Percentiles rank a stretch among this genome's conserved stretches.
Evolutionary conservation across 2,113 vertebrate genomes (phyloP).

Genomic region (Forbesichthys agassizii): DNA sequence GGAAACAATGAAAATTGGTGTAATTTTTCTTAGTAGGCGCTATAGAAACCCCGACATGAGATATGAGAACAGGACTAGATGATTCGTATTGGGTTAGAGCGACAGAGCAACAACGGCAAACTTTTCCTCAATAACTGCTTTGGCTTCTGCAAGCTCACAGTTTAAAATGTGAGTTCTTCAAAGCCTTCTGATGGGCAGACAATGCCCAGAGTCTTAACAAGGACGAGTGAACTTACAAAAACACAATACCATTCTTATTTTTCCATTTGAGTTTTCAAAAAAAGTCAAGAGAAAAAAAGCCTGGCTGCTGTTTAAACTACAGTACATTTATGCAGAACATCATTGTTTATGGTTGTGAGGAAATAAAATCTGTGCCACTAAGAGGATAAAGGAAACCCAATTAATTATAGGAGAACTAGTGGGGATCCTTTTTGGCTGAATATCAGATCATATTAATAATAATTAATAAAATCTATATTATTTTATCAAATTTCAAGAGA

Average conservation of each 20-base stretch:
- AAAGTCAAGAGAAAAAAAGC: too few relatives aligned
- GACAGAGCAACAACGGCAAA: conserved; percentile 27
- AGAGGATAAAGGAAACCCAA: too few relatives aligned
- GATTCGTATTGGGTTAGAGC: conserved; percentile 8
- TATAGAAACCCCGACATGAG: neutral
- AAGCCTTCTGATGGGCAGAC: conserved; percentile 43
- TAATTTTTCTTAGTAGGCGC: conserved; percentile 9
- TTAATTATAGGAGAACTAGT: too few relatives aligned
- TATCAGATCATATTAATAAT: too few relatives aligned
- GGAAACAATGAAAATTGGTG: conserved; percentile 23
- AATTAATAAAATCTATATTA: neutral
- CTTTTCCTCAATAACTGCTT: conserved; percentile 11
- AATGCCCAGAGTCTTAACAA: conserved; percentile 42
- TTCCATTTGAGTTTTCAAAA: neutral
- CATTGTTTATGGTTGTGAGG: too few relatives aligned
- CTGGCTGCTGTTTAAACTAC: neutral
- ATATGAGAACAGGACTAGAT: neutral
- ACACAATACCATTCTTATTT: neutral
- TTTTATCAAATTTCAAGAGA: neutral
- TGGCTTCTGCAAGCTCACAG: conserved; percentile 8
- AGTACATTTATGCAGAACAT: conserved; percentile 2
- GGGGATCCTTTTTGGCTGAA: too few relatives aligned
- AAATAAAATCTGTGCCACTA: too few relatives aligned
- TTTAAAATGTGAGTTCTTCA: conserved; percentile 15
- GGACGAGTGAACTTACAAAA: conserved; percentile 8